Evolutionary conservation across 2,797 vertebrate species (phyloP), one percentile per base, ranked within the genome.

Genomic region (Acanthis flammea): DNA sequence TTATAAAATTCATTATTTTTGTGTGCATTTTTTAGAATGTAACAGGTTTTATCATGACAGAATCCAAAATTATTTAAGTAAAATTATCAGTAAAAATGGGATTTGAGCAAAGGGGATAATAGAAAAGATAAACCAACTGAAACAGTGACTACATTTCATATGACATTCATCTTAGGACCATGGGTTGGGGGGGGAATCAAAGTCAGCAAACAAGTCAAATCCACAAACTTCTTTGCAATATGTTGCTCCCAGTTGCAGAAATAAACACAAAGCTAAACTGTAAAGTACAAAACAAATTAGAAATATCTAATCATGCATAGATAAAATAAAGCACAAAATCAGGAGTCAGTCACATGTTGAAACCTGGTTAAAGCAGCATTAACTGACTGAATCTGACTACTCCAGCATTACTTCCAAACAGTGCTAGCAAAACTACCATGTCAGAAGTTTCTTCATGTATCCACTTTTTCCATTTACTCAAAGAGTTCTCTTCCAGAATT

Each of bases 321-420:
- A 37, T 58, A 80, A 85, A 94, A 54, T 60, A 89, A 88, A 91
- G 50, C 61, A 94, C 25, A 62, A 78, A 77, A 58, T 66, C 65
- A 73, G 21, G 62, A 90, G 70, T 67, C 87, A 75, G 73, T 92
- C 61, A 61, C n/a, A 28, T 30, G 75, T 91, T 57, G 61, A 88
- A 88, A 90, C 30, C 55, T 54, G 21, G 78, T 62, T 77, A 90
- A 82, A 94, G 91, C 87, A 92, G 91, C 94, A 62, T 91, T 66
- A 77, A 81, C 31, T 86, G 74, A 72, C 79, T 86, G 73, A 92
- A 95, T 83, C 81, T 72, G 61, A 73, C 23, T 65, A 61, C 84
- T 85, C 77, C 91, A 93, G 86, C 48, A 39, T 30, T 39, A 75
- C 58, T 86, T 89, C 84, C 62, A 54, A 66, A 39, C 77, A 90